Evolutionary conservation across 1,140 invertebrate species (phyloP), one percentile per base, ranked within the genome.

Genomic region (Scylla paramamosain): DNA sequence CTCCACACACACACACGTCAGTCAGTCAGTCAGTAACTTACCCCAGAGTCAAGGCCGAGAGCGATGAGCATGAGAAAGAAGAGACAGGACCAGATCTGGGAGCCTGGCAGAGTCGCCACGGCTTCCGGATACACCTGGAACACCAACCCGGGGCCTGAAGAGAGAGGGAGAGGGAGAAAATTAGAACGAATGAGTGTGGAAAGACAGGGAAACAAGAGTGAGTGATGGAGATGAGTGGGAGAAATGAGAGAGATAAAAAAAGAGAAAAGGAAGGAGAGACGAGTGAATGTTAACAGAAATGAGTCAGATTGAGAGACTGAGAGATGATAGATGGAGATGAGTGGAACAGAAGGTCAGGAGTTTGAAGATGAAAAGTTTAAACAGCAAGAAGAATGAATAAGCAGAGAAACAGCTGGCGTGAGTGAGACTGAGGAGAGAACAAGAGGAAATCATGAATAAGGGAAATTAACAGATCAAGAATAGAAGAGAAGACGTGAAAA

Each of bases 21-120:
- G n/a, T n/a, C 39, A 39, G 39, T 39, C 39, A 39, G 1, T 39
- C 39, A 39, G n/a, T n/a, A n/a, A 88, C 98, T 98, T 97, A 99
- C 99, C 97, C 98, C 98, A 96, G 98, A 98, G 97, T 99, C 99
- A 96, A 99, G 98, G 52, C 99, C 99, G 12, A 99, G 97, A 92
- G 99, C 98, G 96, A 99, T 98, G 31, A 99, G 97, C 99, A 99
- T 99, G 25, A 98, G 97, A 97, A 99, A 99, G 97, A 99, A 99
- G 0, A 99, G 97, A 0, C 99, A 97, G 0, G 99, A 98, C 99
- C 99, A 99, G 46, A 99, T 97, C 96, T 99, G 98, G 0, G 99
- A 98, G 45, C 98, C 98, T 0, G 99, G 99, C 95, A 99, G 97
- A 97, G 98, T 98, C 0, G 98, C 97, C 39, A 99, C 98, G 0